phyloP scores from a whole-genome alignment of 2,888 invertebrate species.

The Matsumyia berberina region DNA sequence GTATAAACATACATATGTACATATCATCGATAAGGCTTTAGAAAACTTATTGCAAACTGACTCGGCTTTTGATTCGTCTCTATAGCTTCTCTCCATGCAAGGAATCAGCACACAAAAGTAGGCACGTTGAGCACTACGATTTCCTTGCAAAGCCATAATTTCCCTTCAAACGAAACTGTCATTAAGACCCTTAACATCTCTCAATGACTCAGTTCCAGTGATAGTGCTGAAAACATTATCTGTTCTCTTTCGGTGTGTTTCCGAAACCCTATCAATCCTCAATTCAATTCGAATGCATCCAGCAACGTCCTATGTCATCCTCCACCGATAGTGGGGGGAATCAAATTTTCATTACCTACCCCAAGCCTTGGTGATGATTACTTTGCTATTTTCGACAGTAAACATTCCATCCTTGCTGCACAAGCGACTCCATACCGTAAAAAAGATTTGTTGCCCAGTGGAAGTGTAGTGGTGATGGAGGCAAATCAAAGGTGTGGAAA shows the following conservation, averaged over 20 bases:
- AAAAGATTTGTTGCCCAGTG: constrained; percentile 51
- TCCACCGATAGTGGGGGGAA: background rate
- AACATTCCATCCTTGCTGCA: background rate
- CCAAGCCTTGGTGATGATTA: constrained; percentile 25
- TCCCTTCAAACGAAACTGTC: background rate
- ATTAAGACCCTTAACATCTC: background rate
- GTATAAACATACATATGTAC: too few species aligned
- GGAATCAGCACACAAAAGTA: too few species aligned
- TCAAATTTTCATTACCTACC: constrained; percentile 48
- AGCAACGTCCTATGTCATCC: background rate
- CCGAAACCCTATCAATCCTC: background rate
- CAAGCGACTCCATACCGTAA: background rate
- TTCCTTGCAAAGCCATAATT: background rate
- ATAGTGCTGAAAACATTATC: constrained; percentile 5
- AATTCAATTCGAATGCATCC: constrained; percentile 1
- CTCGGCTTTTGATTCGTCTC: too few species aligned
- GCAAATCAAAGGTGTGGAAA: constrained; percentile 68
- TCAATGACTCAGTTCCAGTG: background rate
- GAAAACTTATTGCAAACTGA: too few species aligned
- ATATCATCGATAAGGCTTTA: too few species aligned
- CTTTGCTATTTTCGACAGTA: constrained; percentile 39
- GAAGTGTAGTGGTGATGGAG: constrained; percentile 7
- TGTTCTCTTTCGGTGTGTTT: too few species aligned
- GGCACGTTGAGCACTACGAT: too few species aligned
- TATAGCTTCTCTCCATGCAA: too few species aligned